phyloP scores from a whole-genome alignment of 2,113 vertebrate genomes.

The Plecturocebus donacophilus region DNA sequence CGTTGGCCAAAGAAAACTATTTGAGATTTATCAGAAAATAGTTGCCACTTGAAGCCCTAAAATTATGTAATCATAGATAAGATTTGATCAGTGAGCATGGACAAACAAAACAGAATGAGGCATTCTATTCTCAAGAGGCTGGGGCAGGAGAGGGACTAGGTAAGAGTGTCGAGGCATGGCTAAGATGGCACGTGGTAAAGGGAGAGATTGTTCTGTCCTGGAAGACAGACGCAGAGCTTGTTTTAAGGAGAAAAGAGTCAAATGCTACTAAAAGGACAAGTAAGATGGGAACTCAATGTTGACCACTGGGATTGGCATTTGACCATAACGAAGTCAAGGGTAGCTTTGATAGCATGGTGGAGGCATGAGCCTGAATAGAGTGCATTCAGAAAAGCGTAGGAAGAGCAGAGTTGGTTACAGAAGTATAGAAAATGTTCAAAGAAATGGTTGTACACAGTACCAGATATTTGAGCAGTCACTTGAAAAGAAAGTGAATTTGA shows the following conservation, averaged over 20 bases:
- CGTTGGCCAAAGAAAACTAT: neutral
- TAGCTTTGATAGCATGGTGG: neutral
- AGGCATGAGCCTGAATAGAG: neutral
- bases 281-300: neutral
- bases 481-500: neutral
- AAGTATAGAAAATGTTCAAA: neutral
- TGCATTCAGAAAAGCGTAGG: no score
- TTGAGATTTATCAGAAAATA: neutral
- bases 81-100: no score
- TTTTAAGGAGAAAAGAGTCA: neutral
- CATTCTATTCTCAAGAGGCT: neutral
- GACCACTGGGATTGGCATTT: neutral
- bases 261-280: no score
- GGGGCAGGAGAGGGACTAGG: neutral
- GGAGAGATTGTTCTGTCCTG: neutral
- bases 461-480: neutral
- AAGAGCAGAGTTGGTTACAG: neutral
- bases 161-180: neutral
- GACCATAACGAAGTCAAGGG: neutral
- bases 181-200: neutral
- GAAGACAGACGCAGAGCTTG: neutral
- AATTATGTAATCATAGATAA: neutral
- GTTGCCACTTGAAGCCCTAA: neutral
- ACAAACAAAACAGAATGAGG: neutral
- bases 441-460: no score